These are phyloP conservation scores for Arrhamphus sclerolepis DNA, from an alignment of 2,797 vertebrate genomes.

Conservation along the genomic window DNA sequence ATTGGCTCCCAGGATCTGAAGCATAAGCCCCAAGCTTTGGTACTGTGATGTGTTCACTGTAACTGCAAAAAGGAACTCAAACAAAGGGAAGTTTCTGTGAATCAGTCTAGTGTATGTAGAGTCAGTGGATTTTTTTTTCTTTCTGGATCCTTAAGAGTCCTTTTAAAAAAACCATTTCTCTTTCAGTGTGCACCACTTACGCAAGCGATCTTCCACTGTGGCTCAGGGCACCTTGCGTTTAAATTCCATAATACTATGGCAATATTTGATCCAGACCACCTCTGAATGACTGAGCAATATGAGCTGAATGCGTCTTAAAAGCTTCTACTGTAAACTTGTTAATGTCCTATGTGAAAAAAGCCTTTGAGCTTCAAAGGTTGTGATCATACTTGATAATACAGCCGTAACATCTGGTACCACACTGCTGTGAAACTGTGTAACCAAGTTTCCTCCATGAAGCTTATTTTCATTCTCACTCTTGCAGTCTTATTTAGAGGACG, in stretches of 20 bases:
- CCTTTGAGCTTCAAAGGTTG: too few relatives aligned
- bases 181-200: neutral
- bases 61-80: neutral
- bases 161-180: neutral
- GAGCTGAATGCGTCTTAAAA: neutral
- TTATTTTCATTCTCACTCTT: constrained; percentile 3
- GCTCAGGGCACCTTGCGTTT: neutral
- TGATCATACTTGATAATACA: neutral
- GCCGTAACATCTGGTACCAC: neutral
- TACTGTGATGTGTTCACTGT: neutral
- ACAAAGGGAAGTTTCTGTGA: too few relatives aligned
- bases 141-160: neutral
- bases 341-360: neutral
- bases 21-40: neutral
- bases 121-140: too few relatives aligned
- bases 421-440: neutral
- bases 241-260: neutral
- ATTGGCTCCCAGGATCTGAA: neutral
- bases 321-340: neutral
- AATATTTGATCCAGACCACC: neutral
- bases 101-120: neutral
- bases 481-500: neutral
- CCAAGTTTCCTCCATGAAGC: neutral
- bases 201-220: neutral
- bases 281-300: neutral